Evolutionary conservation across 2,113 vertebrate genomes (phyloP).

Genomic region (Corythornis madagascariensis): DNA sequence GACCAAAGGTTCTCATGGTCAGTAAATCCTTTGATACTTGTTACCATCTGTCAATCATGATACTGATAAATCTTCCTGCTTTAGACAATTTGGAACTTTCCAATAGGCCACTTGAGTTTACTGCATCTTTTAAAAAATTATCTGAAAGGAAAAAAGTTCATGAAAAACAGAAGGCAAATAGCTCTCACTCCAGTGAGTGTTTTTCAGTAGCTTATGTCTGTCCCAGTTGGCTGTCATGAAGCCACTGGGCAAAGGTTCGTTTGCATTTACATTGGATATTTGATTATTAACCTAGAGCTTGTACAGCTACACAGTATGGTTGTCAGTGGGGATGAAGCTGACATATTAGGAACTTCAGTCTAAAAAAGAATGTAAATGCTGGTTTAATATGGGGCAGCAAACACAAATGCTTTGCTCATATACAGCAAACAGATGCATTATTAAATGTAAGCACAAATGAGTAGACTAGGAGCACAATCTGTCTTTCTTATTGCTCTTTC

Average conservation of each 20-base stretch:
- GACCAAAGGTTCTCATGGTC: not conserved
- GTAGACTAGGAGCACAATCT: not conserved
- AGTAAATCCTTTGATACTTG: conserved; percentile 10
- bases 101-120: not conserved
- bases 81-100: conserved; percentile 54
- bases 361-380: not conserved
- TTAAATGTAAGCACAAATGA: not conserved
- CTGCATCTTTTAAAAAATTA: conserved; percentile 4
- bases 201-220: not conserved
- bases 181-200: not conserved
- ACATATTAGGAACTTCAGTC: not conserved
- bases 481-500: not conserved
- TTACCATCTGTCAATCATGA: conserved; percentile 38
- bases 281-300: not conserved
- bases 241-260: not conserved
- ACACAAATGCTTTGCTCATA: not conserved
- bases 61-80: conserved; percentile 29
- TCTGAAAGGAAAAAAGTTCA: conserved; percentile 5
- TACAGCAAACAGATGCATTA: not conserved
- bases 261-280: not conserved
- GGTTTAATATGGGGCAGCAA: not conserved
- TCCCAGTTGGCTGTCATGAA: not conserved
- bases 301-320: not conserved
- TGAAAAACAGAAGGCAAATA: conserved; percentile 25
- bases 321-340: not conserved